Percentiles rank a stretch among this genome's conserved stretches.
Evolutionary conservation across 2,113 vertebrate species (phyloP).

Genomic region (Drymodes brunneopygia): DNA sequence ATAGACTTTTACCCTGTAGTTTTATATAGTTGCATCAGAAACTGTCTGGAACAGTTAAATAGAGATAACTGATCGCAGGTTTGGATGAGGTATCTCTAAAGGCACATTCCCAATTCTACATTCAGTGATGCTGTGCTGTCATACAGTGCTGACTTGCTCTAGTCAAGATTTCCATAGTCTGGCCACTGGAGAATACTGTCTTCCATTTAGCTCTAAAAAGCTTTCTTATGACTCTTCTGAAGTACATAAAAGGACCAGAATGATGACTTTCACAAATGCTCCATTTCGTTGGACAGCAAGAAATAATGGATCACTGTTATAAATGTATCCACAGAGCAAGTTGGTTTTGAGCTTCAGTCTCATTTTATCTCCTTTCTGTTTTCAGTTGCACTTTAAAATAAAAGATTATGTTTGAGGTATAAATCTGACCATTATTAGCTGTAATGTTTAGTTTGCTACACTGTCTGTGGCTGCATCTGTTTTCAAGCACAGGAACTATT

Average conservation of each 20-base stretch:
- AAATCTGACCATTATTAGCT: slow-evolving; percentile 28
- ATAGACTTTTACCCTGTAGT: not conserved
- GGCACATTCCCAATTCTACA: not conserved
- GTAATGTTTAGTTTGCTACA: not conserved
- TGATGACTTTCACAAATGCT: slow-evolving; percentile 21
- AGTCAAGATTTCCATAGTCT: not conserved
- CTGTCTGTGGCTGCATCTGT: not conserved
- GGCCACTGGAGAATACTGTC: not conserved
- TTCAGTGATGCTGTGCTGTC: not conserved
- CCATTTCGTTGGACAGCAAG: not conserved
- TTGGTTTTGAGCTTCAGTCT: not conserved
- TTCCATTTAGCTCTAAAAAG: slow-evolving; percentile 43
- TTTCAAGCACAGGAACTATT: not conserved
- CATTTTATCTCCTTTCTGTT: not conserved
- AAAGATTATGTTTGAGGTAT: slow-evolving; percentile 1
- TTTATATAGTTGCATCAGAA: not conserved
- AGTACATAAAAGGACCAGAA: slow-evolving; percentile 19
- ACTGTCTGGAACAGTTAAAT: not conserved
- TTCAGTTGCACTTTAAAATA: slow-evolving; percentile 13
- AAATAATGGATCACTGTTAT: not conserved
- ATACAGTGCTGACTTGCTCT: not conserved
- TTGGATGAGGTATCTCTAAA: slow-evolving; percentile 3
- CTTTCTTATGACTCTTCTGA: slow-evolving; percentile 22
- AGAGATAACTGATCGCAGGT: not conserved
- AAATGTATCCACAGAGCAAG: not conserved